Conservation (phyloP, 2,888 invertebrate species). For the Digitonthophagus gazella region DNA sequence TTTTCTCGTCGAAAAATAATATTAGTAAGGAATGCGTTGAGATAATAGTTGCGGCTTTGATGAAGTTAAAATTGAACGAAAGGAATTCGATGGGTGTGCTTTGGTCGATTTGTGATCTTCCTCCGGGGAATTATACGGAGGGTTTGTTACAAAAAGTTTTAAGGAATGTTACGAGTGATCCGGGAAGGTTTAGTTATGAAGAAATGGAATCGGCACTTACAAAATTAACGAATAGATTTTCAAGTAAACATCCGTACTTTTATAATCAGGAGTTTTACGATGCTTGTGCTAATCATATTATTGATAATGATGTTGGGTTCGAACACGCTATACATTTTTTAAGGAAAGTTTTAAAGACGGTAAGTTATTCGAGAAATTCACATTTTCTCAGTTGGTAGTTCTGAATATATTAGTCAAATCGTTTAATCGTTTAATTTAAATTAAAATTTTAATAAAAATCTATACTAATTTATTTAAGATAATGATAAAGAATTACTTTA, state of each 20-base stretch:
- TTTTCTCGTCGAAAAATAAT: constrained; percentile 54
- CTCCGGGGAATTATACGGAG: constrained; percentile 50
- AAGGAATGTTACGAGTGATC: constrained; percentile 52
- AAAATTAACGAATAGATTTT: constrained; percentile 52
- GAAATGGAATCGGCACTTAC: constrained; percentile 56
- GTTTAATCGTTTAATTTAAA: background rate
- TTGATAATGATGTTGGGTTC: constrained; percentile 56
- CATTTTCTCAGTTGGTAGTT: background rate
- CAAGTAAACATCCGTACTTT: constrained; percentile 55
- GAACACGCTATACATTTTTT: constrained; percentile 54
- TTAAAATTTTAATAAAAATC: too few relatives aligned
- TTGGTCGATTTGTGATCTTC: constrained; percentile 57
- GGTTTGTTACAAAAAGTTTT: constrained; percentile 56
- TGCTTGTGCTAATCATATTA: constrained; percentile 54
- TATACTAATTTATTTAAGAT: too few relatives aligned
- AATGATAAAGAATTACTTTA: too few relatives aligned
- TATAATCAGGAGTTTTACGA: constrained; percentile 64
- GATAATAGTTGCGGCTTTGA: constrained; percentile 55
- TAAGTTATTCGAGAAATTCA: constrained; percentile 50
- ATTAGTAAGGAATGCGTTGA: constrained; percentile 56
- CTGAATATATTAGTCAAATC: background rate
- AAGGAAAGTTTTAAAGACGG: constrained; percentile 57
- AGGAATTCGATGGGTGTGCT: constrained; percentile 56
- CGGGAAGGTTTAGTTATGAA: constrained; percentile 51
- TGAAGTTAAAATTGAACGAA: constrained; percentile 51